phyloP scores from a whole-genome alignment of 1,140 invertebrate species.

The Luehdorfia chinensis region DNA sequence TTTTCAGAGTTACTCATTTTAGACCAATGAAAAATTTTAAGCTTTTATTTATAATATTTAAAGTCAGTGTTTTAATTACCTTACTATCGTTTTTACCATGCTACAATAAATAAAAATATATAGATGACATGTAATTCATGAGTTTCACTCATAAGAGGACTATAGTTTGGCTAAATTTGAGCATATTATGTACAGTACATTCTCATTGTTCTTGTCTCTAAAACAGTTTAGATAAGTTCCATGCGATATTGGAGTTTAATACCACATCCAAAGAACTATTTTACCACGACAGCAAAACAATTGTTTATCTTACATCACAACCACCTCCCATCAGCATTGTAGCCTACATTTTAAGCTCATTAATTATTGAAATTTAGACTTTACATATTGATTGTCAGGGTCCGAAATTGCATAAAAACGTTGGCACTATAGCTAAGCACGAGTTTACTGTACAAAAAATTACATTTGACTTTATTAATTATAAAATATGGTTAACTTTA shows the following conservation, averaged over 20 bases:
- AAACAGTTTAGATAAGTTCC: conserved; percentile 28
- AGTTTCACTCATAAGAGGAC: no score
- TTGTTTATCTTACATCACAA: conserved; percentile 41
- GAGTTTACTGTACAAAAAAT: conserved; percentile 7
- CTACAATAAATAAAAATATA: no score
- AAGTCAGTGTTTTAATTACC: no score
- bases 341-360: conserved; percentile 45
- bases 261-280: conserved; percentile 32
- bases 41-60: no score
- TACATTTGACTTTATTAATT: conserved; percentile 9
- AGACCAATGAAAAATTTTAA: no score
- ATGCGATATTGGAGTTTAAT: conserved; percentile 31
- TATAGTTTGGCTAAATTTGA: no score
- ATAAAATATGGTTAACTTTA: conserved; percentile 10
- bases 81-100: no score
- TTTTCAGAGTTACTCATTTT: no score
- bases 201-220: conserved; percentile 9
- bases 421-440: conserved; percentile 27
- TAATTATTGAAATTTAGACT: conserved; percentile 28
- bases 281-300: conserved; percentile 25
- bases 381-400: conserved; percentile 4
- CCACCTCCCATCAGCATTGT: no score
- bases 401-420: conserved; percentile 14
- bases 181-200: no score
- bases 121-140: no score